Evolutionary conservation across 2,797 vertebrate species (phyloP).

Genomic region (Phrynocephalus guinanensis): DNA sequence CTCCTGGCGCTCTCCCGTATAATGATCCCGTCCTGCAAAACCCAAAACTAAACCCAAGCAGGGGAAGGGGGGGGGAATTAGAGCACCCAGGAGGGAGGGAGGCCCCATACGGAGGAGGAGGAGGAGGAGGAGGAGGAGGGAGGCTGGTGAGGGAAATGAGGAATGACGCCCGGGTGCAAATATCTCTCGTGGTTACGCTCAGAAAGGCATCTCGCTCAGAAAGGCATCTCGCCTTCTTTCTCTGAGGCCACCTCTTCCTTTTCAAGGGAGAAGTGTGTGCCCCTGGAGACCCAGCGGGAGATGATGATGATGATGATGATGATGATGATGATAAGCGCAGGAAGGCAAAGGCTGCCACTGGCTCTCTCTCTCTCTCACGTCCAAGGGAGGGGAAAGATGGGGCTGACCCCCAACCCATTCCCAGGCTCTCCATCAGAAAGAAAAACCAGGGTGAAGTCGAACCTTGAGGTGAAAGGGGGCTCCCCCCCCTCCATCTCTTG

Average conservation of each 20-base stretch:
- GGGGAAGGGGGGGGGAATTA: background rate
- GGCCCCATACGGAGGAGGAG: no score
- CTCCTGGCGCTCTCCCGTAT: no score
- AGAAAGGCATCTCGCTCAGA: background rate
- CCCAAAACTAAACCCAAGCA: slow-evolving; percentile 9
- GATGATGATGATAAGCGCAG: no score
- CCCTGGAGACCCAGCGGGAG: background rate
- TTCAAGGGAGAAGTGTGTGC: background rate
- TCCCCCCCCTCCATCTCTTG: no score
- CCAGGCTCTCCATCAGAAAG: no score
- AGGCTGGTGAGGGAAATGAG: background rate
- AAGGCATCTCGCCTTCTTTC: no score
- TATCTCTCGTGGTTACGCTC: background rate
- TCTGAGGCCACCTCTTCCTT: background rate
- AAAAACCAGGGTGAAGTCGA: no score
- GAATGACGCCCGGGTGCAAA: slow-evolving; percentile 3
- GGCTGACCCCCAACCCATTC: background rate
- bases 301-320: background rate
- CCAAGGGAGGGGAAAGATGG: background rate
- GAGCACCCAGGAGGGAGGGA: background rate
- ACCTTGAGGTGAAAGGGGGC: no score
- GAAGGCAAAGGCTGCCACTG: no score
- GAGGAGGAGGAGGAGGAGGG: no score
- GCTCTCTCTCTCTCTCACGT: no score
- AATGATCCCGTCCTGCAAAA: background rate